Percentiles rank a stretch among this genome's conserved stretches.
phyloP scores from a whole-genome alignment of 2,797 vertebrate genomes.

The Lagodon rhomboides region DNA sequence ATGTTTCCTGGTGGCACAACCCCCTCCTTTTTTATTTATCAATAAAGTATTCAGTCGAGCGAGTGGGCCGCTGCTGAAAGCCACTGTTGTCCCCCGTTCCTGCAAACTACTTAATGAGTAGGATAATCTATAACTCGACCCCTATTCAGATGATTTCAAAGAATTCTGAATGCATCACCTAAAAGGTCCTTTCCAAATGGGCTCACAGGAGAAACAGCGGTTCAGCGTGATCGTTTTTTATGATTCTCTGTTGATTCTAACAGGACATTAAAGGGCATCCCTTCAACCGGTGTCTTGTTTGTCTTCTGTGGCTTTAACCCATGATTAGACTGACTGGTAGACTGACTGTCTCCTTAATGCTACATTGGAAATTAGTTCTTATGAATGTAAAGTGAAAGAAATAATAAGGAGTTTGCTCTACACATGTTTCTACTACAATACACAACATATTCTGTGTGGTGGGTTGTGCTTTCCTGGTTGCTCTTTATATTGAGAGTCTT shows the following conservation, averaged over 20 bases:
- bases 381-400: not conserved
- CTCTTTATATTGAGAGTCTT: not conserved
- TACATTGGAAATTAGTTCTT: not conserved
- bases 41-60: constrained; percentile 7
- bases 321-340: not conserved
- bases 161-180: not conserved
- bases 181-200: not conserved
- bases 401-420: not conserved
- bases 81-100: constrained; percentile 14
- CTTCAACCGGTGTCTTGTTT: constrained; percentile 11
- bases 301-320: constrained; percentile 9
- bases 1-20: constrained; percentile 23
- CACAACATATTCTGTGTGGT: not conserved
- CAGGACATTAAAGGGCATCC: constrained; percentile 17
- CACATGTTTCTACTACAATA: not conserved
- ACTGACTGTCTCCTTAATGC: not conserved
- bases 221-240: not conserved
- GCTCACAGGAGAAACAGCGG: not conserved
- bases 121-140: constrained; percentile 8
- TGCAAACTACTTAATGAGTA: not conserved
- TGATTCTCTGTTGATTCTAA: constrained; percentile 15
- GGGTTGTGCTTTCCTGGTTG: not conserved
- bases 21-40: not conserved
- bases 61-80: constrained; percentile 12
- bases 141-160: constrained; percentile 7